Percentiles rank a stretch among this genome's conserved stretches.
phyloP scores from a whole-genome alignment of 2,797 vertebrate genomes.

The Sebastes taczanowskii region DNA sequence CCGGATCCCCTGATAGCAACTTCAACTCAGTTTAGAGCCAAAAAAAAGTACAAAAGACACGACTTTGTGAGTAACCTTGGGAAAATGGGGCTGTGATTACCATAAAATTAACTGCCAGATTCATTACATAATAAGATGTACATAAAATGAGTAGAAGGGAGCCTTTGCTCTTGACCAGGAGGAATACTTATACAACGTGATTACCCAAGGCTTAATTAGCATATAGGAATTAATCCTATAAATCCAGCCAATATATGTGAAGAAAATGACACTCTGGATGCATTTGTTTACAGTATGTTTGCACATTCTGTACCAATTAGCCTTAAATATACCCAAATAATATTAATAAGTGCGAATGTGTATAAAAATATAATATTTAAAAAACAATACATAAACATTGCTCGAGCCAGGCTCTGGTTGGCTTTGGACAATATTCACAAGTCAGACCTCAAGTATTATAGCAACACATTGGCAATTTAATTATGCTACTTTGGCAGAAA shows the following conservation, averaged over 20 bases:
- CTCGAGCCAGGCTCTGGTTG: conserved; percentile 2
- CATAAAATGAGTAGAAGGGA: conserved; percentile 64
- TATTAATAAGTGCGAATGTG: conserved; percentile 12
- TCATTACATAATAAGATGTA: conserved; percentile 72
- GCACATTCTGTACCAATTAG: conserved; percentile 34
- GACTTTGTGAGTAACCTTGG: conserved; percentile 73
- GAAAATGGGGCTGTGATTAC: conserved; percentile 70
- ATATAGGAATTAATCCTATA: conserved; percentile 56
- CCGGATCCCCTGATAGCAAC: conserved; percentile 49
- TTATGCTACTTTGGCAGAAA: conserved; percentile 33
- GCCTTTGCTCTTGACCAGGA: conserved; percentile 51
- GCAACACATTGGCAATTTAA: conserved; percentile 33
- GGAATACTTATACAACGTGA: conserved; percentile 54
- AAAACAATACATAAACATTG: not conserved
- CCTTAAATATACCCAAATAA: conserved; percentile 4
- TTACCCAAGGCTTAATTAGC: conserved; percentile 64
- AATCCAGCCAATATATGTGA: not conserved
- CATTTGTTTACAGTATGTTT: conserved; percentile 35
- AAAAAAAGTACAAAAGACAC: conserved; percentile 31
- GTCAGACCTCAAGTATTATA: conserved; percentile 25
- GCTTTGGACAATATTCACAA: not conserved
- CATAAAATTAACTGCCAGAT: conserved; percentile 77
- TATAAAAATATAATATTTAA: not conserved
- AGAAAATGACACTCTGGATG: conserved; percentile 10
- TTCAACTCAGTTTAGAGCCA: conserved; percentile 42